phyloP scores from a whole-genome alignment of 2,113 vertebrate species.

The Garra rufa region DNA sequence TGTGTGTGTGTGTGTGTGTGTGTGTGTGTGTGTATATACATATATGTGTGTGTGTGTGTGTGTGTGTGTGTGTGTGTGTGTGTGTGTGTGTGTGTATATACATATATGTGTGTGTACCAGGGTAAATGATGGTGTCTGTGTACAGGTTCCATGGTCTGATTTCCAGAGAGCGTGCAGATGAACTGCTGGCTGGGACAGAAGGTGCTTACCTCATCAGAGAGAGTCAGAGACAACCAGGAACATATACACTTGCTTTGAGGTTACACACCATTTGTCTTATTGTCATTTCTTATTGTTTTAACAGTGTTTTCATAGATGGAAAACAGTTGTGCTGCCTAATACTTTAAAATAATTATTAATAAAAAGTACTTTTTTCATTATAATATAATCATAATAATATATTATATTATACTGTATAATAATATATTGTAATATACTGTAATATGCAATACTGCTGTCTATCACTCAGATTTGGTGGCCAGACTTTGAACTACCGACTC shows the following conservation, averaged over 20 bases:
- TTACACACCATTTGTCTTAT: slow-evolving; percentile 62
- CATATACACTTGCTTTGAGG: slow-evolving; percentile 95
- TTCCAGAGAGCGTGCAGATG: slow-evolving; percentile 92
- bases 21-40: too few relatives aligned
- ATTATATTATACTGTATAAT: neutral
- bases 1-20: too few relatives aligned
- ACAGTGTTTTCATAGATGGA: too few relatives aligned
- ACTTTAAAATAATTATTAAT: too few relatives aligned
- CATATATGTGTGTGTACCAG: neutral
- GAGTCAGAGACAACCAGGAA: slow-evolving; percentile 95
- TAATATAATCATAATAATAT: neutral
- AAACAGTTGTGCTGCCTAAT: neutral
- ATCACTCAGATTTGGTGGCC: slow-evolving; percentile 86
- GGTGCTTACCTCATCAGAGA: slow-evolving; percentile 97
- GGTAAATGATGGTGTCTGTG: slow-evolving; percentile 28
- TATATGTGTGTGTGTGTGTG: neutral
- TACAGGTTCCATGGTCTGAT: slow-evolving; percentile 95
- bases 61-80: slow-evolving; percentile 9
- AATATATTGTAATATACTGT: neutral
- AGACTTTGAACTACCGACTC: slow-evolving; percentile 95
- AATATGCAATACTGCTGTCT: neutral
- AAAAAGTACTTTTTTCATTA: too few relatives aligned
- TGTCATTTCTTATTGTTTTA: too few relatives aligned
- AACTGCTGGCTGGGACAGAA: slow-evolving; percentile 85
- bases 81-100: neutral